Conservation (phyloP, 2,888 invertebrate genomes). For the Ennomos erosarius region DNA sequence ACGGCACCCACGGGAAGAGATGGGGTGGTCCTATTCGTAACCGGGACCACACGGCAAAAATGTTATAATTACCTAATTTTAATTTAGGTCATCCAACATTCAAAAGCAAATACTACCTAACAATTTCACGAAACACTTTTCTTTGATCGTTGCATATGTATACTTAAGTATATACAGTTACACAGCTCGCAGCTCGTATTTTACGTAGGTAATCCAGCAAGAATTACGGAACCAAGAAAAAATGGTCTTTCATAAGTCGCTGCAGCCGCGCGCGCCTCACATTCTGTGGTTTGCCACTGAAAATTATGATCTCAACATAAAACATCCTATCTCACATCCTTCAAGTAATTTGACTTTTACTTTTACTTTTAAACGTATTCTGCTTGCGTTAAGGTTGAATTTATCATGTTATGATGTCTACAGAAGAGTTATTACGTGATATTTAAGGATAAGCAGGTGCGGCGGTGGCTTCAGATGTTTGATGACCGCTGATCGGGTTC, state of each 20-base stretch:
- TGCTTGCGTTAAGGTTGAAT: conserved; percentile 29
- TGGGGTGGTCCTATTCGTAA: no score
- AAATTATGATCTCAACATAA: conserved; percentile 48
- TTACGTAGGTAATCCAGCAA: conserved; percentile 18
- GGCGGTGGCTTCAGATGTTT: conserved; percentile 69
- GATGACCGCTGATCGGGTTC: conserved; percentile 66
- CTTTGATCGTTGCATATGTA: neutral
- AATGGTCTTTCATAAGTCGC: conserved; percentile 49
- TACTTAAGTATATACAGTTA: no score
- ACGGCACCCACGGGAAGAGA: no score
- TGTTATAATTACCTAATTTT: no score
- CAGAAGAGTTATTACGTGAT: conserved; percentile 63
- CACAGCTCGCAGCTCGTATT: no score
- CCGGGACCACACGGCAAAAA: no score
- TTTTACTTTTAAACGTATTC: conserved; percentile 39
- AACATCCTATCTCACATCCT: conserved; percentile 42
- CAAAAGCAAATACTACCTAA: no score
- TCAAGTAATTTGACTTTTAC: conserved; percentile 31
- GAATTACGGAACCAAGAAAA: conserved; percentile 47
- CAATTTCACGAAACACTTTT: neutral
- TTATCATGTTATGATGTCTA: conserved; percentile 25
- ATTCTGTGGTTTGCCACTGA: conserved; percentile 77
- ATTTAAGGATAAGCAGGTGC: conserved; percentile 75
- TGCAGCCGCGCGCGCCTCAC: conserved; percentile 56
- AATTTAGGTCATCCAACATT: no score